Conservation (phyloP, 2,797 vertebrate species). For the Melanitta fusca region DNA sequence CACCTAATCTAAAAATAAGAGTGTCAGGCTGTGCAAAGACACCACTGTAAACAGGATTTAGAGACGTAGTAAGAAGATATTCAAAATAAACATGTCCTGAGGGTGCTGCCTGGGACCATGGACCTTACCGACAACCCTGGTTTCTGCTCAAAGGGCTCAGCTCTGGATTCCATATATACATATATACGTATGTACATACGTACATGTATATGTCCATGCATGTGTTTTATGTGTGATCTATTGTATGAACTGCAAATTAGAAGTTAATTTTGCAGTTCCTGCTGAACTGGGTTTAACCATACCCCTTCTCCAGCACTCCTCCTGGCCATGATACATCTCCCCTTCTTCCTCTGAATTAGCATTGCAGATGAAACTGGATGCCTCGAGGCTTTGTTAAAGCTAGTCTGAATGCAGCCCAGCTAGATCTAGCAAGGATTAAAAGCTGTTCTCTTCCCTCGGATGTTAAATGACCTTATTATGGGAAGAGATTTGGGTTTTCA, state of each 20-base stretch:
- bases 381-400: neutral
- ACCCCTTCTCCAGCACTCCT: too few species aligned
- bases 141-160: neutral
- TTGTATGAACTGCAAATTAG: rapidly evolving
- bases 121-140: too few species aligned
- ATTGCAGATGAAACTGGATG: neutral
- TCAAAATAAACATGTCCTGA: neutral
- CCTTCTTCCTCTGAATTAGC: neutral
- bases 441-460: neutral
- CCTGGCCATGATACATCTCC: neutral
- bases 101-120: neutral
- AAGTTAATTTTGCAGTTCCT: neutral
- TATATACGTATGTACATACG: rapidly evolving
- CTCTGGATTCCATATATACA: neutral
- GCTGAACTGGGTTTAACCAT: rapidly evolving
- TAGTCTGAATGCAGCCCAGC: neutral
- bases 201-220: rapidly evolving
- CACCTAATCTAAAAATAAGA: neutral
- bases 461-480: neutral
- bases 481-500: neutral
- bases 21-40: neutral
- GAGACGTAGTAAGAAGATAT: rapidly evolving
- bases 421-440: neutral
- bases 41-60: rapidly evolving
- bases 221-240: neutral